Percentiles rank a stretch among this genome's conserved stretches.
Conservation (phyloP, 1,140 invertebrate genomes). For the Drosophila sulfurigaster region DNA sequence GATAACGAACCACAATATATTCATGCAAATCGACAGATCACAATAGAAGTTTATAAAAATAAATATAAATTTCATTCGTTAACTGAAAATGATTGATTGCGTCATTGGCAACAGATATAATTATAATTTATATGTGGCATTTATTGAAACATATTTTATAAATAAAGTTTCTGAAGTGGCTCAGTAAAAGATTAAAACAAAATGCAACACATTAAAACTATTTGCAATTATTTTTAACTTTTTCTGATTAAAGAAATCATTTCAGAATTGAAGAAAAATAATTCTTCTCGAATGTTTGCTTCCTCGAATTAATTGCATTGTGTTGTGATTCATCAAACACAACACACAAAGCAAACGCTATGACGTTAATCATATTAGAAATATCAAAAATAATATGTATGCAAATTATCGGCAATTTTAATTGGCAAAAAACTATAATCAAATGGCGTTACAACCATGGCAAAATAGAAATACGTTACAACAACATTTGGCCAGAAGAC, state of each 20-base stretch:
- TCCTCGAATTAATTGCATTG: conserved; percentile 22
- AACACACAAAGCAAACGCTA: background rate
- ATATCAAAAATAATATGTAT: conserved; percentile 31
- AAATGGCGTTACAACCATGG: conserved; percentile 52
- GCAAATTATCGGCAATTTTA: conserved; percentile 37
- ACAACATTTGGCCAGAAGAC: conserved; percentile 16
- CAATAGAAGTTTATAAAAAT: conserved; percentile 7
- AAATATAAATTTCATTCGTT: conserved; percentile 20
- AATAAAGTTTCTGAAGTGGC: no score
- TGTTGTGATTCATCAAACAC: conserved; percentile 33
- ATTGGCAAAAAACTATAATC: conserved; percentile 52
- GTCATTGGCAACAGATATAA: background rate
- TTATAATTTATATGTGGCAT: background rate
- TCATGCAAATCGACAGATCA: conserved; percentile 48
- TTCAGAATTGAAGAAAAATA: background rate
- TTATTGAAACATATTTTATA: no score
- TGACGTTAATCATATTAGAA: conserved; percentile 17
- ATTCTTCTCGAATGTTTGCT: conserved; percentile 9
- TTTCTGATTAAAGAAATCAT: background rate
- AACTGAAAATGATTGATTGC: conserved; percentile 9
- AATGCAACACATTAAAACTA: background rate
- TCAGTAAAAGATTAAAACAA: background rate
- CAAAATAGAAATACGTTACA: conserved; percentile 15
- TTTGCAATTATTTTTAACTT: background rate
- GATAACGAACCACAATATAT: conserved; percentile 30